Base-by-base conservation (phyloP, 2,113 vertebrate species). In the Antigone vipio region DNA sequence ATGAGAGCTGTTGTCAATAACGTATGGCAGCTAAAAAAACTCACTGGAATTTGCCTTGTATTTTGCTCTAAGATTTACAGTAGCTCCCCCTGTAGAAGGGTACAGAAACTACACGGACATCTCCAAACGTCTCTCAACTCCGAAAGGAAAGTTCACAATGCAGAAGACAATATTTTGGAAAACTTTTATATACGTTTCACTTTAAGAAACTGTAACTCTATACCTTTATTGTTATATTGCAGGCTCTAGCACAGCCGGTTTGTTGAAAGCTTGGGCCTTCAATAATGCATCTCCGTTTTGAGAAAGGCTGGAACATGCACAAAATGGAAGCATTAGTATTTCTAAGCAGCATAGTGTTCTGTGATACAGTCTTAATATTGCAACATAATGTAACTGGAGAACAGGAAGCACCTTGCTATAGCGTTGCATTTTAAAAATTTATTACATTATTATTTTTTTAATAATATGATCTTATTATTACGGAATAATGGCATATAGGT, bases 201-300 rank as follows among this genome's bases (percentile, higher is more conserved):
- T 6, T 18, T 40, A 60, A 84, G 38, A 27, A 94, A n/a, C 14
- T 1, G 2, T 53, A 95, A 11, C 4, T 71, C 53, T 97, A 84
- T 87, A 99, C 98, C 91, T 93, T 98, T 29, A 97, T 58, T 1
- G 97, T 98, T 34, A 88, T 10, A 21, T 98, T 98, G 92, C 99
- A 99, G 79, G 95, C 93, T 9, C 89, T 95, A 15, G 95, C 77
- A 92, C 98, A 99, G 60, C 98, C 97, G 0, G 21, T 93, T 30
- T 47, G 76, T 10, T 94, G 67, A 68, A 98, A 42, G 9, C 6
- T 74, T 35, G 95, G 3, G 4, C 17, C 45, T 38, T 44, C 76
- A 84, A 95, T 98, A 58, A 98, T 2, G 38, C 98, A 99, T 22
- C 92, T 98, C 21, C 29, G 79, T 22, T 50, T 94, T 79, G 94